A percentile compares a stretch with the other conserved stretches of the same genome.
These are phyloP conservation scores for Orthonevra nobilis DNA, from an alignment of 2,888 invertebrate genomes.

Conservation along the genomic window DNA sequence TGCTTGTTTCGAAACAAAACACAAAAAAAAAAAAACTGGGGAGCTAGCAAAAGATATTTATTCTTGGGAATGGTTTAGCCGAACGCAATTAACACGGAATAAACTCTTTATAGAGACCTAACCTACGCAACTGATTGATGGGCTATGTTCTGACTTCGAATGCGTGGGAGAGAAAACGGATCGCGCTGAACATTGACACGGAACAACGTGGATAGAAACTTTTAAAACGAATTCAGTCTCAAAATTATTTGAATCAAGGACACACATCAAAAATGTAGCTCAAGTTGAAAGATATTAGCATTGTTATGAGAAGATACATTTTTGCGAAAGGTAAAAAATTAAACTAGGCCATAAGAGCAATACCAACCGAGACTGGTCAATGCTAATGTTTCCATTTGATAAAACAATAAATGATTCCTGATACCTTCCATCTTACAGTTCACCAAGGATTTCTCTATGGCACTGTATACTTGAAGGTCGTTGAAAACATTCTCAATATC, in stretches of 20 bases:
- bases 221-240: neutral
- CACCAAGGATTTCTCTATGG: too few species aligned
- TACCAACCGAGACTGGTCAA: too few species aligned
- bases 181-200: constrained; percentile 4
- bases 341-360: too few species aligned
- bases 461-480: too few species aligned
- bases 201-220: neutral
- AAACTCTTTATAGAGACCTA: constrained; percentile 16
- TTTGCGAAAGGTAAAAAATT: too few species aligned
- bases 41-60: neutral
- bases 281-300: too few species aligned
- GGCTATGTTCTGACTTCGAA: constrained; percentile 10
- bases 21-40: neutral
- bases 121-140: constrained; percentile 29
- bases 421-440: too few species aligned
- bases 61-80: neutral
- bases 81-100: neutral
- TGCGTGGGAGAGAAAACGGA: constrained; percentile 15
- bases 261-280: constrained; percentile 2
- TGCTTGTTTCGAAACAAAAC: too few species aligned
- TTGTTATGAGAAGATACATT: too few species aligned
- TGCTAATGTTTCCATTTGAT: too few species aligned
- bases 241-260: neutral
- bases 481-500: too few species aligned
- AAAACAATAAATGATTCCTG: too few species aligned